Base-by-base conservation (phyloP, 35 echinoderm and acorn worm genomes). In the Heliocidaris erythrogramma region DNA sequence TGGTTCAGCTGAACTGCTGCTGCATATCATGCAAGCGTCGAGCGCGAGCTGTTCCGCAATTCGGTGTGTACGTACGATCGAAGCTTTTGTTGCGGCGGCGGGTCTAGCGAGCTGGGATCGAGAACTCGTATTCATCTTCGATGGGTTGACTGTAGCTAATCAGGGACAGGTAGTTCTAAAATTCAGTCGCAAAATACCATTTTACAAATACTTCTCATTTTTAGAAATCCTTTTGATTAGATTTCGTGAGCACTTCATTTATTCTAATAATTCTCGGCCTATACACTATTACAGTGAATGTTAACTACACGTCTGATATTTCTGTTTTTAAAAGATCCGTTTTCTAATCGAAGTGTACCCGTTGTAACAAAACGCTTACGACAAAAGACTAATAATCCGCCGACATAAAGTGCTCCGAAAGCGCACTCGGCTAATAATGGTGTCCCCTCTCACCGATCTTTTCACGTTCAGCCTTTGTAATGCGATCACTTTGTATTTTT, bases 401-500 rank as follows among this genome's bases (percentile, higher is more conserved):
- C 49, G n/a, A n/a, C 8, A 13, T 50, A 59, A 92, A 92, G 49
- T 7, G 4, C 47, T 91, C 31, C 32, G 21, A 91, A 49, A 32
- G 89, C 89, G 32, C 89, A 91, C 89, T 91, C 89, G 2, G 89
- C 89, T 35, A 91, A 91, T 91, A 91, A 92, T 92, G 49, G 91
- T 92, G 17, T 92, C 18, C 29, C 91, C 90, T 92, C 49, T 31
- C 42, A 47, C 47, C 49, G 29, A 30, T 30, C 47, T 59, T 12
- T 59, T 59, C 48, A 59, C 49, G 48, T 92, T n/a, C 91, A 92
- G 47, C 91, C 48, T 48, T 92, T 92, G 91, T 92, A 92, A 92
- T 52, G 91, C 49, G 48, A 92, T 92, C 91, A 92, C 91, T 92
- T 92, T 92, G 91, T 92, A 92, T 91, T 91, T 91, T 49, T 52